Base-by-base conservation (phyloP, 2,113 vertebrate genomes). In the Tetrao urogallus region DNA sequence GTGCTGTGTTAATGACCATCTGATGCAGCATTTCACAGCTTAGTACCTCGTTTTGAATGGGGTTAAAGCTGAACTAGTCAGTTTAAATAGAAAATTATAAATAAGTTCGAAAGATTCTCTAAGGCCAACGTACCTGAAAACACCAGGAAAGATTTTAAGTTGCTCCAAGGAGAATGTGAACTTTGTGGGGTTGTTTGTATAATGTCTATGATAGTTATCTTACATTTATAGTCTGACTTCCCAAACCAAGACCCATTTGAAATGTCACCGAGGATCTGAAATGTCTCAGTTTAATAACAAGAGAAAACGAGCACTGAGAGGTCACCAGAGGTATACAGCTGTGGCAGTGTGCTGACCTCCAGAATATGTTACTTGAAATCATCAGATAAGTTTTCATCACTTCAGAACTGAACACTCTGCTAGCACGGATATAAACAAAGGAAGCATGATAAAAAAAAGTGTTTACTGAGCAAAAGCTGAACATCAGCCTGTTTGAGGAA, bases 81-180 rank as follows among this genome's bases (percentile, higher is more conserved):
- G 18, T 71, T 93, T 47, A 86, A 81, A 86, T 56, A 88, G 0
- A 77, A 32, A 79, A 90, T 18, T 36, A 82, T 30, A 85, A 94
- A 90, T 47, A 0, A 93, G 8, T 82, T 93, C 43, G 56, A 81
- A 91, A 86, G 20, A 56, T 52, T n/a, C 10, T 78, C 32, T 69
- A 57, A 91, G 69, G 69, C 25, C 5, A 48, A 84, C 13, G 36
- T 52, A 92, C 32, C 52, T 83, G 52, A 88, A 86, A 85, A 82
- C 8, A 71, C 18, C 61, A 30, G 30, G 15, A 95, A 90, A 86
- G 72, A 72, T 69, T 88, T 78, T 67, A 74, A 81, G 86, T 54
- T 74, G 88, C 88, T 89, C n/a, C 40, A 69, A 94, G 89, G 70
- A 83, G 57, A 81, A 88, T 34, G 57, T 94, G 95, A 91, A 96